Base-by-base conservation (phyloP, 2,113 vertebrate genomes). In the Columba livia region DNA sequence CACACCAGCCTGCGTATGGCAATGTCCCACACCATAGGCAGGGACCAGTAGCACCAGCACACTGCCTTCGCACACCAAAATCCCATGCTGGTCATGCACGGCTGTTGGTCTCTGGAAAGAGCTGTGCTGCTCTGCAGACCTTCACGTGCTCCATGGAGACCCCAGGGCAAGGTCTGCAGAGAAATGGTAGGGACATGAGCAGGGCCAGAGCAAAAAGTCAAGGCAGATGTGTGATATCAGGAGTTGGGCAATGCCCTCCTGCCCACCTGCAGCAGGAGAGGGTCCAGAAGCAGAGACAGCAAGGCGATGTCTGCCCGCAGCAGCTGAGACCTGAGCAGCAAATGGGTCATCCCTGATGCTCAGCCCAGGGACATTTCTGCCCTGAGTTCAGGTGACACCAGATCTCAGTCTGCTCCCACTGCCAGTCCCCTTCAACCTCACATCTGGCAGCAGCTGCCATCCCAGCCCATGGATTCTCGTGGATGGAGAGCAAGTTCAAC, bases 61-160 rank as follows among this genome's bases (percentile, higher is more conserved):
- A 0, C 47, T 31, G 67, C 32, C 51, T 62, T 28, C 50, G 57
- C 25, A 3, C n/a, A 11, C 20, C 2, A 0, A 36, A 36, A 62
- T 18, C 19, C 40, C 54, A 6, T 1, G 4, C 26, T 14, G 53
- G 58, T 23, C 44, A 14, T 4, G 36, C 28, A 10, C 50, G 34
- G 40, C 28, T 23, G 29, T 1, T 31, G 36, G 58, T 21, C 34
- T 73, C 53, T 44, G 48, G 19, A 9, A 73, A 21, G 61, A 62
- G 73, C 54, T n/a, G 48, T 23, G 48, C 31, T 56, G 48, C 48
- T 53, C 75, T 24, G 32, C 74, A 58, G 34, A 69, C 28, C 67
- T 70, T 21, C 3, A 5, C 8, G 2, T 16, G 14, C 36, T 34
- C 50, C 12, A 8, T 1, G 23, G 18, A 73, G 18, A 58, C 19